Percentiles rank a stretch among this genome's conserved stretches.
These are phyloP conservation scores for Rhynchotus rufescens DNA, from an alignment of 2,797 vertebrate genomes.

Conservation along the genomic window DNA sequence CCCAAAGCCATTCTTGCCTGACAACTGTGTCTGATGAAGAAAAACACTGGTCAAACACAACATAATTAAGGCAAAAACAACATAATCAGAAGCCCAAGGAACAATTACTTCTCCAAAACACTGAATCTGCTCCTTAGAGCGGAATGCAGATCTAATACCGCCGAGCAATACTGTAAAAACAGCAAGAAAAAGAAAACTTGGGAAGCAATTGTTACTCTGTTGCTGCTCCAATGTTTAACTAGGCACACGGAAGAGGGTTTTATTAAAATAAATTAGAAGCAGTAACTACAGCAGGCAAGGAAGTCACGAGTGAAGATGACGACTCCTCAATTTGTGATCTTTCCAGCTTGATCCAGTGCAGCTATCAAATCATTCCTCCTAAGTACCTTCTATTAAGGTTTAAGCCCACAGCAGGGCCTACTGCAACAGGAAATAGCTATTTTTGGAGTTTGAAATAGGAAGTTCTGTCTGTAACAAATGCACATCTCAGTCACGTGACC, in stretches of 20 bases:
- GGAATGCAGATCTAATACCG: not conserved
- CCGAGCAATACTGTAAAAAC: not conserved
- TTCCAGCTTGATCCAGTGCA: not conserved
- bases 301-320: not conserved
- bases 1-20: not conserved
- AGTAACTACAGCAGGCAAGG: not conserved
- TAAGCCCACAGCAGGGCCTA: not conserved
- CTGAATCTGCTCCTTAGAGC: not conserved
- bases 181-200: not conserved
- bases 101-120: not conserved
- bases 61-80: not conserved
- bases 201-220: not conserved
- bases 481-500: fast-evolving
- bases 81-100: not conserved
- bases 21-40: not conserved
- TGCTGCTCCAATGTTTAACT: not conserved
- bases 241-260: not conserved
- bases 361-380: not conserved
- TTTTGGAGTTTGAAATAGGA: not conserved
- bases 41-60: not conserved
- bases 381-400: not conserved
- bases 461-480: not conserved
- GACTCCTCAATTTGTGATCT: not conserved
- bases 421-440: not conserved
- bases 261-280: not conserved